Evolutionary conservation across 2,888 invertebrate genomes (phyloP).

Genomic region (Erpobdella octoculata): DNA sequence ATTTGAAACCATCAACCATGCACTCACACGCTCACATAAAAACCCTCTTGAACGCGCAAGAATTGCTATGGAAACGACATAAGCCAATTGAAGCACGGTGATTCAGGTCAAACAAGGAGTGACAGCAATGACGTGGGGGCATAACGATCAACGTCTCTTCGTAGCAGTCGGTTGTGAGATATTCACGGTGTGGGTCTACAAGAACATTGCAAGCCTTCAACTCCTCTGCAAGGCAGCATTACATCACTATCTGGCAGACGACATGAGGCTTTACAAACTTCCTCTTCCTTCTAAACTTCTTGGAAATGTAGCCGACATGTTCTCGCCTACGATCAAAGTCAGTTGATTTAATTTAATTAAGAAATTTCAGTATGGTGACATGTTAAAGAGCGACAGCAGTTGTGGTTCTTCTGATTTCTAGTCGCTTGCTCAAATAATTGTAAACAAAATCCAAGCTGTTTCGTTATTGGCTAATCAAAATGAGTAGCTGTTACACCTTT

Average conservation of each 20-base stretch:
- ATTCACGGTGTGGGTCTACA: conserved; percentile 88
- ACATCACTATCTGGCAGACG: conserved; percentile 55
- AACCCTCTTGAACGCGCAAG: too few relatives aligned
- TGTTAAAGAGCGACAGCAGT: too few relatives aligned
- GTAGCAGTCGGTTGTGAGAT: conserved; percentile 73
- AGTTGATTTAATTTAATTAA: conserved; percentile 42
- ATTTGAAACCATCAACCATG: too few relatives aligned
- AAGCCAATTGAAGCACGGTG: too few relatives aligned
- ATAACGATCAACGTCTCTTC: conserved; percentile 88
- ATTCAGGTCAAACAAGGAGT: conserved; percentile 59
- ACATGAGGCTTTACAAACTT: conserved; percentile 67
- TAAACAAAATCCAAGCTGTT: too few relatives aligned
- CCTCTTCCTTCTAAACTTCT: conserved; percentile 75
- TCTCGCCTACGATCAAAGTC: conserved; percentile 78
- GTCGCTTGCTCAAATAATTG: too few relatives aligned
- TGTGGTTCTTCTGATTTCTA: too few relatives aligned
- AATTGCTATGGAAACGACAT: too few relatives aligned
- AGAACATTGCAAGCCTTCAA: conserved; percentile 78
- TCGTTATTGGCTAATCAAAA: too few relatives aligned
- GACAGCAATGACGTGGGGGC: conserved; percentile 93
- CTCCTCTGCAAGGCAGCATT: conserved; percentile 69
- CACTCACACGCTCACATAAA: too few relatives aligned
- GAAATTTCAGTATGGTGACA: too few relatives aligned
- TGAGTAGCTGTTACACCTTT: too few relatives aligned
- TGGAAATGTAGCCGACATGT: conserved; percentile 43